Conservation (phyloP, 1,140 invertebrate genomes). For the Macrosteles quadrilineatus region DNA sequence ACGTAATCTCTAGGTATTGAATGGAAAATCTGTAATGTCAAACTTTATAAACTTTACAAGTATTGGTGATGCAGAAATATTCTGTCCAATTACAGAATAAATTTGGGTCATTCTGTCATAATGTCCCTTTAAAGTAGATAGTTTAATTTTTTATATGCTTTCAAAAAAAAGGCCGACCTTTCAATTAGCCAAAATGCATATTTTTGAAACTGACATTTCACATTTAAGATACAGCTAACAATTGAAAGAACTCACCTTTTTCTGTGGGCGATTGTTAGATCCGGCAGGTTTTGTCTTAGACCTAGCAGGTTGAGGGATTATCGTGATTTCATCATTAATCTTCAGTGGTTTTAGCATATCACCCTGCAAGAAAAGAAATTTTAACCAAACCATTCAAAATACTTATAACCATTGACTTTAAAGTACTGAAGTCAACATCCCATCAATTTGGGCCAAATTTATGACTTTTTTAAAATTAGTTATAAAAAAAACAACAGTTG, state of each 20-base stretch:
- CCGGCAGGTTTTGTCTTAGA: constrained; percentile 11
- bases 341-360: constrained; percentile 80
- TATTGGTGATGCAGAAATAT: background rate
- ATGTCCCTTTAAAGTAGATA: background rate
- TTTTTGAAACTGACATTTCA: background rate
- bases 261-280: background rate
- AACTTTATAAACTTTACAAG: background rate
- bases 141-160: background rate
- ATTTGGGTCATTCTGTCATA: background rate
- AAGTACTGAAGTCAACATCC: no score
- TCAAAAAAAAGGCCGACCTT: background rate
- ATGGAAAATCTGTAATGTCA: no score
- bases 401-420: no score
- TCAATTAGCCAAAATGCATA: background rate
- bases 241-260: background rate
- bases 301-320: constrained; percentile 78
- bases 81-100: background rate
- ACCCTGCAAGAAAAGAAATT: constrained; percentile 53
- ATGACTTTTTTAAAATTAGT: no score
- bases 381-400: no score
- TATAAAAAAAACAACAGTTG: no score
- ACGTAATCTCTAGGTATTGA: no score
- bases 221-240: background rate
- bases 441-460: no score
- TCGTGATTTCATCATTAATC: constrained; percentile 91